phyloP scores from a whole-genome alignment of 2,113 vertebrate genomes.

The Pyxicephalus adspersus region DNA sequence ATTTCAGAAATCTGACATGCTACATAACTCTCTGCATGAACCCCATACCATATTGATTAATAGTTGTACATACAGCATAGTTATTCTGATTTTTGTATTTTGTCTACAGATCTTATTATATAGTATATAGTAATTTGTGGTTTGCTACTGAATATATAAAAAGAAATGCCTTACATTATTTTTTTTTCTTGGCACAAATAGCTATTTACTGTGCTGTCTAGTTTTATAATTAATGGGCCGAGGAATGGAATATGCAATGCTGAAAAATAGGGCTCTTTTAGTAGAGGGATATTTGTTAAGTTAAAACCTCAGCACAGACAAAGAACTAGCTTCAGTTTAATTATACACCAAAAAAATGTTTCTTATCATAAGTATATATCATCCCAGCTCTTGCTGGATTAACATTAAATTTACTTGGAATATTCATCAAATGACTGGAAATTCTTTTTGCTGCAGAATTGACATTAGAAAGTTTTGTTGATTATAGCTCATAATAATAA shows the following conservation, averaged over 20 bases:
- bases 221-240: constrained; percentile 39
- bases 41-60: too few relatives aligned
- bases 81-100: too few relatives aligned
- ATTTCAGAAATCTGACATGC: too few relatives aligned
- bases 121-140: not conserved
- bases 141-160: constrained; percentile 48
- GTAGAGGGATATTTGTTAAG: constrained; percentile 43
- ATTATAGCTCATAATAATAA: not conserved
- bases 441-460: too few relatives aligned
- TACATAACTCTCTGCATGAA: too few relatives aligned
- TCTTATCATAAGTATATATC: constrained; percentile 49
- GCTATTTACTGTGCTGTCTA: constrained; percentile 49
- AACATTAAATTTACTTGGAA: constrained; percentile 34
- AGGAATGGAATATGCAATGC: constrained; percentile 27
- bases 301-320: constrained; percentile 40
- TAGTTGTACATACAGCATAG: too few relatives aligned
- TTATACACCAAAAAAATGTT: constrained; percentile 37
- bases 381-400: constrained; percentile 3
- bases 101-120: not conserved
- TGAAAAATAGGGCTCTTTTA: constrained; percentile 46
- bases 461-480: not conserved
- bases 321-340: constrained; percentile 32
- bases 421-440: not conserved
- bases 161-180: constrained; percentile 50
- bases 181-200: constrained; percentile 43